Evolutionary conservation across 1,140 invertebrate genomes (phyloP), one percentile per base, ranked within the genome.

Genomic region (Drosophila kohkoa): DNA sequence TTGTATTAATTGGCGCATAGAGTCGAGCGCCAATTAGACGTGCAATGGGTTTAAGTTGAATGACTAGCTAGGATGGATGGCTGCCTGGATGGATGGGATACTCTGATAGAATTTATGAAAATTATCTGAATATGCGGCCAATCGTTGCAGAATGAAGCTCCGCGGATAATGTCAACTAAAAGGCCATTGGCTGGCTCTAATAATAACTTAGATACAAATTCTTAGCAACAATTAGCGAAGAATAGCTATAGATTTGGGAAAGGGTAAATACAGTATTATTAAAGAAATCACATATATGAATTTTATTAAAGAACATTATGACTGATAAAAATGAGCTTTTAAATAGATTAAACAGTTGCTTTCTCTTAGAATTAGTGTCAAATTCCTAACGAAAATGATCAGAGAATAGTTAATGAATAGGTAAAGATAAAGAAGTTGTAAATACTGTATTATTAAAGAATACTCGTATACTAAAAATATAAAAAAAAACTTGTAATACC

Each of bases 71-170:
- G 20, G 10, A 38, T 38, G 35, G 32, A 32, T 32, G 7, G 48
- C 10, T 60, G 16, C 64, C 30, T 6, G 77, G 62, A 82, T 66
- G 48, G 45, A 77, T 74, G 77, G 68, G 68, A 57, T 51, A 16
- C 48, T 67, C 8, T 52, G 35, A 62, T 74, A 83, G 77, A 89
- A 88, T 89, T 88, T 88, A 85, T 89, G 85, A 81, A 85, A 81
- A 89, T 89, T 75, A 81, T 76, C 81, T 49, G 13, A 86, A 75
- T 71, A 85, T 77, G 81, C 64, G 51, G 48, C 63, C 66, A 83
- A 85, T 85, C 51, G 71, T 67, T 78, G 55, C 41, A 70, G 77
- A 80, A 80, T 76, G 62, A 80, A 83, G 15, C 35, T 20, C 25
- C 15, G 35, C 4, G 35, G 48, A 41, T 41, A 52, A 41, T 41